Conservation (phyloP, 2,113 vertebrate genomes). For the Gallinago media region DNA sequence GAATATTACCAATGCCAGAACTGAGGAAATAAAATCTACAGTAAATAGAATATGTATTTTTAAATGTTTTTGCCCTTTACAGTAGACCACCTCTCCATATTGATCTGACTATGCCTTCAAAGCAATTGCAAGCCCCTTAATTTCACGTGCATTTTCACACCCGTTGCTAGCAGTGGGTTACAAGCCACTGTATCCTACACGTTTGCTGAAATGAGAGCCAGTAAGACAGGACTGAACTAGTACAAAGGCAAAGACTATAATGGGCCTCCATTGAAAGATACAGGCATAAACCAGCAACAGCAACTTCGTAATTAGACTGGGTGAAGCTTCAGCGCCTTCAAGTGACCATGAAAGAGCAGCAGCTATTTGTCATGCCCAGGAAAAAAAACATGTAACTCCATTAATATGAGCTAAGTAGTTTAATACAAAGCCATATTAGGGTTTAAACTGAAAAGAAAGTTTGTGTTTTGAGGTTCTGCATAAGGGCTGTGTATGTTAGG, state of each 20-base stretch:
- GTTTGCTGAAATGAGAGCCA: neutral
- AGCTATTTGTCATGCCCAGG: neutral
- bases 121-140: neutral
- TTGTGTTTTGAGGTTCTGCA: neutral
- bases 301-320: neutral
- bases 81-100: neutral
- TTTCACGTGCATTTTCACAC: neutral
- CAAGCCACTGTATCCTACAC: neutral
- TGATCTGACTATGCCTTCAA: neutral
- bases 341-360: neutral
- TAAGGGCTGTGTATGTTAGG: neutral
- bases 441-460: neutral
- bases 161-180: rapidly evolving
- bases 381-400: neutral
- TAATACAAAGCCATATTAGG: neutral
- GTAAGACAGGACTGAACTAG: neutral
- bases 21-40: conserved; percentile 63
- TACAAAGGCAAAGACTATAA: neutral
- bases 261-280: neutral
- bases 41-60: conserved; percentile 52
- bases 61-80: neutral
- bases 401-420: neutral
- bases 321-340: neutral
- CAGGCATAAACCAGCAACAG: neutral
- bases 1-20: conserved; percentile 63